Conservation (phyloP, 2,797 vertebrate genomes). For the Pipistrellus pipistrellus region DNA sequence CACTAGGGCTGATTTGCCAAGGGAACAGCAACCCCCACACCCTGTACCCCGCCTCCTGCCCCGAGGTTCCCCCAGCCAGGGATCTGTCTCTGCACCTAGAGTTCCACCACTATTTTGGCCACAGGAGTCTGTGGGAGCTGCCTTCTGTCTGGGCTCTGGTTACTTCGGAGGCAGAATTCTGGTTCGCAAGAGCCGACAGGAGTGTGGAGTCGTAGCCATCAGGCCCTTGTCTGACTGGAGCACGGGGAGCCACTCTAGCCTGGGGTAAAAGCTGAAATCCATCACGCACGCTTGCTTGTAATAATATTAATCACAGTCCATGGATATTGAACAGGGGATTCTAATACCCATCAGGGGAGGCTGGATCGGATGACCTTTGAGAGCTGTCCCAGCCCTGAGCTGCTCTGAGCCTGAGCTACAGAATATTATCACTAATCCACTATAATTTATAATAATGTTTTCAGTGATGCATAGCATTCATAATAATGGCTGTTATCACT, state of each 20-base stretch:
- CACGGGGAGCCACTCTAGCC: not conserved
- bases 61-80: not conserved
- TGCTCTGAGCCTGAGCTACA: not conserved
- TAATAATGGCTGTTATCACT: conserved; percentile 41
- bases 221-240: not conserved
- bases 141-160: not conserved
- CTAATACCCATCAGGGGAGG: not conserved
- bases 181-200: not conserved
- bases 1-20: not conserved
- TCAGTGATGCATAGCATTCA: conserved; percentile 66
- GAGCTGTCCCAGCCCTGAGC: conserved; percentile 39
- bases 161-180: not conserved
- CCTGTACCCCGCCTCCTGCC: not conserved
- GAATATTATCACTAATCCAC: conserved; percentile 43
- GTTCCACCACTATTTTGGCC: not conserved
- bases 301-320: conserved; percentile 61
- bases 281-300: not conserved
- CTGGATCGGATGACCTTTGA: conserved; percentile 14
- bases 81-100: not conserved
- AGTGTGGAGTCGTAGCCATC: not conserved
- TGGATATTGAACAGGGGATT: conserved; percentile 58
- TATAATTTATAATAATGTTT: conserved; percentile 68
- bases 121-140: not conserved
- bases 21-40: not conserved
- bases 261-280: conserved; percentile 48